Evolutionary conservation across 2,113 vertebrate species (phyloP), one percentile per base, ranked within the genome.

Genomic region (Pelobates fuscus): DNA sequence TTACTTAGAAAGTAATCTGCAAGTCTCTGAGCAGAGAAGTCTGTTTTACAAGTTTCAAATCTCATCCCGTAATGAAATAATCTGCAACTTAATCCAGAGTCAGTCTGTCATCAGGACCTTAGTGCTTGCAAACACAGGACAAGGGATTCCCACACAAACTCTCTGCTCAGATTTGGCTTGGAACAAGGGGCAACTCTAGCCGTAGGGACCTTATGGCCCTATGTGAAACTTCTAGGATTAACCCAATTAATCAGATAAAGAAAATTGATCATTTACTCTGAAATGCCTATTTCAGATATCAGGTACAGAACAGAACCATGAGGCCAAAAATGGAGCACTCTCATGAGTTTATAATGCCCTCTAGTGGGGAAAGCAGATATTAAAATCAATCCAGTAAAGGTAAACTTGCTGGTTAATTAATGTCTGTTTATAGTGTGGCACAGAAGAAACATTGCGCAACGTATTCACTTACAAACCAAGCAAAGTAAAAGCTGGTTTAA

Each of bases 181-280:
- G 49, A 85, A 88, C 85, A 88, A 83, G 87, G 89, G 86, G 87
- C 68, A 89, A 87, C 88, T 90, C 79, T 81, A 91, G 89, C 90
- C 86, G 80, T 85, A 77, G 77, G 88, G 89, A 86, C 91, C 88
- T 90, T 86, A 80, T 85, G 91, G 92, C 88, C 91, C 82, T 80
- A 83, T 84, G 84, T 86, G 88, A 91, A 91, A 90, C 87, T 93
- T 90, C 88, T 78, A 87, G 94, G 95, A 95, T 95, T 94, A 94
- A 88, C 85, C 88, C 90, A 89, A 92, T 92, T 93, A 93, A 95
- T 94, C 92, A 94, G 94, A 95, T 93, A 92, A 91, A 83, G 86
- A 87, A 89, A 88, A 92, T 81, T 84, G 89, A 90, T 86, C 80
- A 84, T 85, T 86, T 83, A 63, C 66, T 85, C 82, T 75, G 83